Conservation (phyloP, 2,888 invertebrate genomes). For the Scaptomyza reducta region DNA sequence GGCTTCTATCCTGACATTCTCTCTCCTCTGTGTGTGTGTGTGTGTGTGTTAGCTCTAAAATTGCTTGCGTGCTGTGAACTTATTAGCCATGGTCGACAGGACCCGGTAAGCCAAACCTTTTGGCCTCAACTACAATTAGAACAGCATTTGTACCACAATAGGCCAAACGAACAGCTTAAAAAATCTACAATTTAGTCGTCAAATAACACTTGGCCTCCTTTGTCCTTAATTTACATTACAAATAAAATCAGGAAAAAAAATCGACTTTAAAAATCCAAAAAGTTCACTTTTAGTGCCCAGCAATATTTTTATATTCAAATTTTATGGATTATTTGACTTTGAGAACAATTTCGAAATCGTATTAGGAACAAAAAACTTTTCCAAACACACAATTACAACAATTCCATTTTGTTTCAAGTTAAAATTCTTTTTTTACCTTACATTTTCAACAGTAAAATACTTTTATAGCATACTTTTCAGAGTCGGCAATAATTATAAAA, state of each 20-base stretch:
- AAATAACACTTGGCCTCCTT: slow-evolving; percentile 20
- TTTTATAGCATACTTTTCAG: not conserved
- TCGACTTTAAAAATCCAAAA: not conserved
- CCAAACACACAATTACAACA: not conserved
- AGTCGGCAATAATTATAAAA: not conserved
- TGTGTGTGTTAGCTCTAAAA: slow-evolving; percentile 36
- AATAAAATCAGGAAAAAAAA: not conserved
- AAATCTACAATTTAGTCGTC: slow-evolving; percentile 1
- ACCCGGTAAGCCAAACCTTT: slow-evolving; percentile 41
- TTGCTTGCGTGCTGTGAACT: slow-evolving; percentile 71
- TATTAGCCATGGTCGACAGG: slow-evolving; percentile 48
- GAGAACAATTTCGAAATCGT: not conserved
- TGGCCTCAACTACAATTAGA: slow-evolving; percentile 42
- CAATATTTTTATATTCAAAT: not conserved
- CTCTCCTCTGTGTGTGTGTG: not conserved
- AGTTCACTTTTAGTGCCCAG: not conserved
- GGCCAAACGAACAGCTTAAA: slow-evolving; percentile 1
- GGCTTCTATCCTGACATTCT: slow-evolving; percentile 36
- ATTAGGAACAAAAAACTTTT: slow-evolving; percentile 4
- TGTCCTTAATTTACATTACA: slow-evolving; percentile 7
- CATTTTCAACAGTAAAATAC: not conserved
- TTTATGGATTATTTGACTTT: not conserved
- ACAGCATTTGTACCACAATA: slow-evolving; percentile 21
- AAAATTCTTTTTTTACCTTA: not conserved
- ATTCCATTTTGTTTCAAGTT: not conserved